Evolutionary conservation across 2,797 vertebrate genomes (phyloP), one percentile per base, ranked within the genome.

Genomic region (Pseudocheirus occidentalis): DNA sequence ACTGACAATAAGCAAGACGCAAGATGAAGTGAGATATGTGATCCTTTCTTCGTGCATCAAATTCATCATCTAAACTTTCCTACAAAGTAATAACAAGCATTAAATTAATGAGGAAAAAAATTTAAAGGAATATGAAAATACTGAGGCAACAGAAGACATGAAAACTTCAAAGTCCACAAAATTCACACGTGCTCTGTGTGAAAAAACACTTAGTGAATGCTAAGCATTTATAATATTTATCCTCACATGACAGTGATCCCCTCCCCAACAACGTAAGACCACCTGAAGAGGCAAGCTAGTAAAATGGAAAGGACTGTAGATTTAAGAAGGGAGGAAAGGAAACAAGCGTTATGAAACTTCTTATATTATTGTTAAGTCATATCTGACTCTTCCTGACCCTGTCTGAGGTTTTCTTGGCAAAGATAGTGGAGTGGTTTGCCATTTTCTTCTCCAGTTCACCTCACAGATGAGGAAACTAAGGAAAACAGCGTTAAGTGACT

Each of bases 21-120:
- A 99, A 98, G 97, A 99, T 99, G 98, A 99, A 99, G 98, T 99
- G 99, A 90, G 99, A 99, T 96, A 99, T 99, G 16, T 99, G 99
- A 96, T 99, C 99, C 98, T 99, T 99, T 96, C 99, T 99, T 95
- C 99, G 98, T 96, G 99, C 99, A 34, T 99, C 99, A 55, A 98
- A 98, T 94, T 99, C 99, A 94, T 98, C 98, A 90, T 98, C 98
- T 95, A 95, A 96, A 96, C 21, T 98, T 97, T 91, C 90, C 93
- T 97, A 90, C 93, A 97, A 96, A 94, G 92, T 24, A 95, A 97
- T 34, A 4, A 27, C 9, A 98, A 91, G 3, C 40, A 93, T 92
- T 94, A 95, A 95, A 94, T 66, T 58, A 94, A 93, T 28, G 12
- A 3, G 50, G 93, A 50, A 52, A 55, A 93, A 55, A 52, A 28